Evolutionary conservation across 2,113 vertebrate species (phyloP).

Genomic region (Mohoua ochrocephala): DNA sequence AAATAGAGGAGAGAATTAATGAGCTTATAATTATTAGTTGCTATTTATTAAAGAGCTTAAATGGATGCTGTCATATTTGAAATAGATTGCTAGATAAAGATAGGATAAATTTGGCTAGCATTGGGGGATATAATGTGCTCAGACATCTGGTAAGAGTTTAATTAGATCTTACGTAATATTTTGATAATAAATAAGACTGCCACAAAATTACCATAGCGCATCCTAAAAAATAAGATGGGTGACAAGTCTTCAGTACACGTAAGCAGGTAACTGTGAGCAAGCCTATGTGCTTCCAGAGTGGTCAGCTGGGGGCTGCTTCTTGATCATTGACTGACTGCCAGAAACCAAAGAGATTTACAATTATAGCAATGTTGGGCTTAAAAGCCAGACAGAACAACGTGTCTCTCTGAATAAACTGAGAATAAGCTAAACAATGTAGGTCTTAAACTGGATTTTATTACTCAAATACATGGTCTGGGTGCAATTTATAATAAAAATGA

Average conservation of each 20-base stretch:
- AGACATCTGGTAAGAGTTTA: not conserved
- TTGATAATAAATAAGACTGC: not conserved
- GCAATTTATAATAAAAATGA: not conserved
- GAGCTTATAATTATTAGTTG: not conserved
- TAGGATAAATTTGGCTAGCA: not conserved
- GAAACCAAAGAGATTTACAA: not conserved
- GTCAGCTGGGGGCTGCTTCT: not conserved
- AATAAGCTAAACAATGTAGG: not conserved
- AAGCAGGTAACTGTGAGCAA: not conserved
- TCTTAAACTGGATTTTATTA: not conserved
- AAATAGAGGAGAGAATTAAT: not conserved
- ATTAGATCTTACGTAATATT: not conserved
- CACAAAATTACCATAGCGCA: not conserved
- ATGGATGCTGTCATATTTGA: not conserved
- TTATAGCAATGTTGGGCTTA: not conserved
- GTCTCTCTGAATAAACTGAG: not conserved
- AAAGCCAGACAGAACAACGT: fast-evolving
- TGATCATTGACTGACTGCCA: not conserved
- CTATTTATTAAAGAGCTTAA: not conserved
- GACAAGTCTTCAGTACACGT: not conserved
- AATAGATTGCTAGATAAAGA: not conserved
- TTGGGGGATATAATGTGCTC: not conserved
- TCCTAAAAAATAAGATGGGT: not conserved
- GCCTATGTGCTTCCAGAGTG: not conserved
- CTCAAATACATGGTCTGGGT: not conserved